Percentiles rank a stretch among this genome's conserved stretches.
These are phyloP conservation scores for Marmota monax DNA, from an alignment of 2,113 vertebrate species.

Conservation along the genomic window DNA sequence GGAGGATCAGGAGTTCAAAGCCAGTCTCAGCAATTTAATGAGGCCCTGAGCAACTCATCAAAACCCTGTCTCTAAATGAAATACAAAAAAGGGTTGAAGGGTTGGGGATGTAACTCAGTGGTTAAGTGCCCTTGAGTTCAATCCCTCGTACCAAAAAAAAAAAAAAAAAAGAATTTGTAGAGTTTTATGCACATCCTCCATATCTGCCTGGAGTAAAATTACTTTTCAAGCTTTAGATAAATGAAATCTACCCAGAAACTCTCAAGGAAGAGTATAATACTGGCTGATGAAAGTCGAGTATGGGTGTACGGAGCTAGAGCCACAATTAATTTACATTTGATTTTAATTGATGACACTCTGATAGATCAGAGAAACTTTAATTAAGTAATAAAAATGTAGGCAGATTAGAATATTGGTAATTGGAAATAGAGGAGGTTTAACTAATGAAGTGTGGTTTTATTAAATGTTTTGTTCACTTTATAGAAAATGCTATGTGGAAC, in stretches of 20 bases:
- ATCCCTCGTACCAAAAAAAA: too few species aligned
- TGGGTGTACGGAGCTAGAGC: constrained; percentile 46
- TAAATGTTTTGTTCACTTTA: constrained; percentile 77
- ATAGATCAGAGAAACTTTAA: constrained; percentile 72
- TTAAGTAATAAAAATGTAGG: constrained; percentile 74
- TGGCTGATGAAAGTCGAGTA: constrained; percentile 57
- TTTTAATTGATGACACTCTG: constrained; percentile 81
- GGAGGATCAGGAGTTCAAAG: too few species aligned
- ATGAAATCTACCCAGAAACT: constrained; percentile 64
- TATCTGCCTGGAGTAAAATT: constrained; percentile 70
- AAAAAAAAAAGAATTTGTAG: constrained; percentile 38
- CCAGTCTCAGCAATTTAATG: too few species aligned
- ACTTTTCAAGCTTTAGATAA: constrained; percentile 58
- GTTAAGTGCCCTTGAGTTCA: too few species aligned
- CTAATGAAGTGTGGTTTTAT: constrained; percentile 82
- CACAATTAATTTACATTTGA: constrained; percentile 76
- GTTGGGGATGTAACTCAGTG: too few species aligned
- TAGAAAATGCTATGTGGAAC: constrained; percentile 63
- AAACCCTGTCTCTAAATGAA: too few species aligned
- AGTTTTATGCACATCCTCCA: constrained; percentile 11
- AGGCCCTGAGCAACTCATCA: too few species aligned
- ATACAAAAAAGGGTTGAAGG: too few species aligned
- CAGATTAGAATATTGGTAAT: constrained; percentile 70
- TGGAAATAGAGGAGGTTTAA: constrained; percentile 82
- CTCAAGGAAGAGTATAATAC: constrained; percentile 29